These are phyloP conservation scores for Chionis minor DNA, from an alignment of 2,113 vertebrate genomes.

Conservation along the genomic window DNA sequence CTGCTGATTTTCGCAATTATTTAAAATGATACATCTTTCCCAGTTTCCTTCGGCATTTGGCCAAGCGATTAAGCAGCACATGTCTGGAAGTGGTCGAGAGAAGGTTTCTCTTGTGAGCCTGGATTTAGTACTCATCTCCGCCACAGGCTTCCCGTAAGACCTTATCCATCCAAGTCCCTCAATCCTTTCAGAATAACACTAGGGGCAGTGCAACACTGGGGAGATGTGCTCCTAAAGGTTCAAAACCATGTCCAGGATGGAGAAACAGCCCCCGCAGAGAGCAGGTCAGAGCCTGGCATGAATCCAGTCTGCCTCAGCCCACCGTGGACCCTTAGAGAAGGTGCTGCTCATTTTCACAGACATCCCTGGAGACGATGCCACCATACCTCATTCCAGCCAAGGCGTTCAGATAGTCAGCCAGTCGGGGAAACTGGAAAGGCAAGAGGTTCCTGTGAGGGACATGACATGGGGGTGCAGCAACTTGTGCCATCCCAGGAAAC, in stretches of 20 bases:
- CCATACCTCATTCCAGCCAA: slow-evolving; percentile 54
- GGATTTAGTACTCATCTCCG: not conserved
- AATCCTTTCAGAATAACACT: not conserved
- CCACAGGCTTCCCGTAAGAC: not conserved
- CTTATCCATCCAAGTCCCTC: not conserved
- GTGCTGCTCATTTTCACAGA: not conserved
- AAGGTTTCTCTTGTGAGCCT: not conserved
- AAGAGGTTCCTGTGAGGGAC: not conserved
- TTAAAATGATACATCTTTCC: not conserved
- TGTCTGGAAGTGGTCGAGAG: not conserved
- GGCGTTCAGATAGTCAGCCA: slow-evolving; percentile 37
- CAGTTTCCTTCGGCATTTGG: not conserved
- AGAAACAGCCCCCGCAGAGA: not conserved
- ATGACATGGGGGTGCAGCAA: not conserved
- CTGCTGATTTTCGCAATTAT: not conserved
- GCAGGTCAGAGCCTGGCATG: not conserved
- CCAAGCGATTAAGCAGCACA: not conserved
- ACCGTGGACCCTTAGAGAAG: not conserved
- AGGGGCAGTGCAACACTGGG: not conserved
- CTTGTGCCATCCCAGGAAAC: not conserved
- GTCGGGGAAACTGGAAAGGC: slow-evolving; percentile 61
- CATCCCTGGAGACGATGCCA: not conserved
- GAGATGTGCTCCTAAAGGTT: not conserved
- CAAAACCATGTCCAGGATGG: not conserved
- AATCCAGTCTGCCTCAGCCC: not conserved